Evolutionary conservation across 1,140 invertebrate species (phyloP), one percentile per base, ranked within the genome.

Genomic region (Samia ricini): DNA sequence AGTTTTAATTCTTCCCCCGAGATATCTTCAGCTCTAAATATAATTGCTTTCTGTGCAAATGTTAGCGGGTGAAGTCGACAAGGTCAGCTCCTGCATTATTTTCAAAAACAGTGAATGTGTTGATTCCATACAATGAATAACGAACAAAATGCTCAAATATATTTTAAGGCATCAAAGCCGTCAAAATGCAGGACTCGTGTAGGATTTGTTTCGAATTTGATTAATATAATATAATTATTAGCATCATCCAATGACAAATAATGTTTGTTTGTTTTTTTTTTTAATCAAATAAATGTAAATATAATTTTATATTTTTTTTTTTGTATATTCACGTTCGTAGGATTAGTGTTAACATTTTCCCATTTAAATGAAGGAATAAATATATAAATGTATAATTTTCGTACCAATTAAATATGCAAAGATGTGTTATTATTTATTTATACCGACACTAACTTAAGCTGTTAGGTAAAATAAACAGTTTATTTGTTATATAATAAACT

Each of bases 71-170:
- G 26, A 42, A 42, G 15, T 12, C 10, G 33, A 42, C 0, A 15
- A 52, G 21, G 22, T 5, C 4, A 52, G 6, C 22, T 0, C 51
- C 8, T 22, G 6, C 4, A 21, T 52, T 52, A 52, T 23, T 52
- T 52, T 7, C 20, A 59, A 22, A 85, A 88, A 89, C 87, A 89
- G 87, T 89, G 87, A 87, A 72, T 89, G 85, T 89, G 87, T 89
- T 89, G 87, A 89, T 88, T 72, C 82, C 77, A 77, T 66, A 64
- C 79, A 64, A 74, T 69, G 59, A 66, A 78, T 72, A 72, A 81
- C 69, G 75, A 81, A 79, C 23, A 69, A 79, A 83, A 88, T 89
- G 87, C 87, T 89, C 87, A 89, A 81, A 85, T 29, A 19, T 20
- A 85, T 77, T 83, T 74, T 83, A 80, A 86, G 81, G 80, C 83